Conservation (phyloP, 2,888 invertebrate species). For the Tridacna gigas region DNA sequence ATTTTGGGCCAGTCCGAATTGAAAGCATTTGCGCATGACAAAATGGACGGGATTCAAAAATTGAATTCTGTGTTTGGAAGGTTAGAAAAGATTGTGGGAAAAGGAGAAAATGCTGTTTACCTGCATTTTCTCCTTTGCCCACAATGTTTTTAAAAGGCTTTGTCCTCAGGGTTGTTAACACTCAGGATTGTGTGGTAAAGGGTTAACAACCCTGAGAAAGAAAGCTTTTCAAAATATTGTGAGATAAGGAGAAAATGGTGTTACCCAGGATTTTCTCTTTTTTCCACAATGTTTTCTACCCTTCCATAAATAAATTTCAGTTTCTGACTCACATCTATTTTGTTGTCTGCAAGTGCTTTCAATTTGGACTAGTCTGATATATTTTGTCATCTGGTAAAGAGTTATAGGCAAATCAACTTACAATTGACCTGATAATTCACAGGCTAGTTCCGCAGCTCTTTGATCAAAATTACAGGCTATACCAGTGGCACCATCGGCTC, state of each 20-base stretch:
- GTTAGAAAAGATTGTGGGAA: neutral
- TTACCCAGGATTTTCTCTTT: too few species aligned
- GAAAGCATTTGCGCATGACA: neutral
- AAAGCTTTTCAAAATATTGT: neutral
- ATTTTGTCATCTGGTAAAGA: too few species aligned
- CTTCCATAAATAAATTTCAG: too few species aligned
- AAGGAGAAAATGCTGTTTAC: neutral
- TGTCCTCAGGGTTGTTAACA: neutral
- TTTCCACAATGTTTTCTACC: too few species aligned
- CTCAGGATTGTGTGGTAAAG: neutral
- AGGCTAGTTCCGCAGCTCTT: neutral
- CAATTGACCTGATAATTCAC: neutral
- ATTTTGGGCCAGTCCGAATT: neutral
- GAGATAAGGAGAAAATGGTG: too few species aligned
- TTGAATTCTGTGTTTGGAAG: neutral
- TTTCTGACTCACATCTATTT: too few species aligned
- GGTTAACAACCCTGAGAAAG: neutral
- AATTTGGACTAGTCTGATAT: too few species aligned
- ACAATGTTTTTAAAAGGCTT: neutral
- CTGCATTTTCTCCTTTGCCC: neutral
- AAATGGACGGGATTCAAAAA: neutral
- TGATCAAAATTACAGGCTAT: neutral
- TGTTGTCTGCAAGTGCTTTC: too few species aligned
- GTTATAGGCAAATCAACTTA: neutral
- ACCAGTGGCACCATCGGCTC: neutral